Base-by-base conservation (phyloP, 2,888 invertebrate genomes). In the Omphaloscelis lunosa region DNA sequence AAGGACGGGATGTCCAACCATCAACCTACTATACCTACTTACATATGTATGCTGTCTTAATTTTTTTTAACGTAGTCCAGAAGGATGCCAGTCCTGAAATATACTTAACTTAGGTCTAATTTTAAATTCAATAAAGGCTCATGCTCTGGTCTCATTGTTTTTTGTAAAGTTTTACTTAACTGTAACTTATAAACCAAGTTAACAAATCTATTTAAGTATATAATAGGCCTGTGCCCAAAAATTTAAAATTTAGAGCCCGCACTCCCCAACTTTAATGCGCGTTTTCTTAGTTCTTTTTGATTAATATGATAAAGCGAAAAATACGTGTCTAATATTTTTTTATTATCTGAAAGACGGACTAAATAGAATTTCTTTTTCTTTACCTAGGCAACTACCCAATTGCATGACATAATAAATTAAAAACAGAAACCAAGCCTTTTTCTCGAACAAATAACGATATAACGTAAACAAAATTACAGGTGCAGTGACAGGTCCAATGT, bases 401-500 rank as follows among this genome's bases (percentile, higher is more conserved):
- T 45, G 15, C 27, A 45, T 20, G 4, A 17, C 1, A 58, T 65
- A 53, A 45, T 68, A 7, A 68, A 69, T 67, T 67, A 59, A 67
- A 65, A 70, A 73, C 72, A 58, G 79, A 83, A 79, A 79, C 45
- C 23, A 45, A 51, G 12, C 41, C n/a, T 20, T 75, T 8, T 66
- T 69, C 41, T n/a, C 39, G 56, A 53, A 80, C 65, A 77, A 27
- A 79, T 73, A 69, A 34, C 70, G 51, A 29, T 48, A 62, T 53
- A 72, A 61, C 17, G 39, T 61, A 63, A 75, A 82, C 68, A 71
- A 62, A 84, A 85, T 77, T 72, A 77, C 27, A 76, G 72, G 62
- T 74, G 53, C 63, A 75, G 53, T 77, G 72, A 76, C 78, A 85
- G 56, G 27, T 69, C 62, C 76, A 84, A 78, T 85, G 75, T 66